Base-by-base conservation (phyloP, 2,797 vertebrate species). In the Poeciliopsis gracilis region DNA sequence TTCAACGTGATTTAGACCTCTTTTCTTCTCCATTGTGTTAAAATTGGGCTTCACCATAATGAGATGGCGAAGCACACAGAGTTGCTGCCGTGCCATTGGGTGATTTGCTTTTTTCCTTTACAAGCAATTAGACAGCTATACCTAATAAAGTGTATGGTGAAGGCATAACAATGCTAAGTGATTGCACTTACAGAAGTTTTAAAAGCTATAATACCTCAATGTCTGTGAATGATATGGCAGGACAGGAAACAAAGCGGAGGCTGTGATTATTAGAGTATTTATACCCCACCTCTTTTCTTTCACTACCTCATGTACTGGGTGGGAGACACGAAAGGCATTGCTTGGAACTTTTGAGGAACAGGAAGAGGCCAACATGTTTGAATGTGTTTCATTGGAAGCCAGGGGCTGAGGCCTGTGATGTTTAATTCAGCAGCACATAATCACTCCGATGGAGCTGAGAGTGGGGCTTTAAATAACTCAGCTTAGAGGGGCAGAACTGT, bases 341-440 rank as follows among this genome's bases (percentile, higher is more conserved):
- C 85, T 90, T 88, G 83, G 88, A 94, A 94, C 91, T 94, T 95
- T 95, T 95, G 91, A 94, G 94, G 94, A 95, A 95, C 88, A 90
- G 94, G 94, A 95, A 93, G 90, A 91, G 93, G 94, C 90, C 88
- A 88, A 89, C 89, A 90, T 94, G 94, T 94, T 93, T 93, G 91
- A 93, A 92, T 83, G 89, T 93, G 92, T 93, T 94, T 92, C 91
- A 93, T 92, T 93, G 93, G 92, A 91, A 95, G 94, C 95, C 95
- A 95, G 95, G 89, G 94, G 94, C 94, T 93, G 93, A 93, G 93
- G 93, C 91, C 94, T 95, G 94, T 96, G 95, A 96, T 96, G 95
- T 96, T 96, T 96, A 96, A 96, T 96, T 96, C 95, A 96, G 90
- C 78, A 95, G 93, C 94, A 94, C 93, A 95, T 96, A 96, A 96